Percentiles rank a stretch among this genome's conserved stretches.
Conservation (phyloP, 1,140 invertebrate genomes). For the Scaptomyza pallida region DNA sequence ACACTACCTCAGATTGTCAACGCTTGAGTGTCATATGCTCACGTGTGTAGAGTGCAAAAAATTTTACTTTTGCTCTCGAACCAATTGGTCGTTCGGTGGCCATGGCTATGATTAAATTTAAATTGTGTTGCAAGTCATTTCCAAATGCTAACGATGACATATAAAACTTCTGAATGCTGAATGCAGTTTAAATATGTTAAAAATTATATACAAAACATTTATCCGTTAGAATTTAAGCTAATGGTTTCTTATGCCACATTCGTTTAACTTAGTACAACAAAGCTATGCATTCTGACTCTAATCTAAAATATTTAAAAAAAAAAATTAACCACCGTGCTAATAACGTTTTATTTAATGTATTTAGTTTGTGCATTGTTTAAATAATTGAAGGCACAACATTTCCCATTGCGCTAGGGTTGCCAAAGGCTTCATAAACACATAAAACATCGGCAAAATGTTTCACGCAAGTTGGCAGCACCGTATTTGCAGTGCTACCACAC, state of each 20-base stretch:
- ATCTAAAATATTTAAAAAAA: too few relatives aligned
- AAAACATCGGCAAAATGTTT: background rate
- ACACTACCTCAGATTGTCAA: conserved; percentile 25
- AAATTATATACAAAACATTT: too few relatives aligned
- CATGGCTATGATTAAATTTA: conserved; percentile 52
- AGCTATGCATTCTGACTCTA: too few relatives aligned
- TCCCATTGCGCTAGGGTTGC: background rate
- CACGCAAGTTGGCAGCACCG: conserved; percentile 12
- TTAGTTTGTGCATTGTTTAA: background rate
- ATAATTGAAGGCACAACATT: background rate
- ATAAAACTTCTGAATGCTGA: too few relatives aligned
- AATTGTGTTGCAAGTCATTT: conserved; percentile 46
- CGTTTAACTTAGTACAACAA: too few relatives aligned
- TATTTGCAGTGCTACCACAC: conserved; percentile 32
- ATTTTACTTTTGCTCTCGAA: conserved; percentile 62
- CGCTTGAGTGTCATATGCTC: conserved; percentile 28
- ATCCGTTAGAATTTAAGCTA: too few relatives aligned
- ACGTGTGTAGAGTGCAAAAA: conserved; percentile 27
- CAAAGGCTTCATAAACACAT: background rate
- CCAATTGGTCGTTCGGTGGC: conserved; percentile 32
- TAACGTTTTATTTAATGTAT: background rate
- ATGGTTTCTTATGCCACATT: too few relatives aligned
- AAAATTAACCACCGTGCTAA: too few relatives aligned
- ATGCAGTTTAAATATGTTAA: too few relatives aligned
- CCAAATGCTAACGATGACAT: too few relatives aligned